Evolutionary conservation across 2,888 invertebrate species (phyloP).

Genomic region (Pelosia muscerda): DNA sequence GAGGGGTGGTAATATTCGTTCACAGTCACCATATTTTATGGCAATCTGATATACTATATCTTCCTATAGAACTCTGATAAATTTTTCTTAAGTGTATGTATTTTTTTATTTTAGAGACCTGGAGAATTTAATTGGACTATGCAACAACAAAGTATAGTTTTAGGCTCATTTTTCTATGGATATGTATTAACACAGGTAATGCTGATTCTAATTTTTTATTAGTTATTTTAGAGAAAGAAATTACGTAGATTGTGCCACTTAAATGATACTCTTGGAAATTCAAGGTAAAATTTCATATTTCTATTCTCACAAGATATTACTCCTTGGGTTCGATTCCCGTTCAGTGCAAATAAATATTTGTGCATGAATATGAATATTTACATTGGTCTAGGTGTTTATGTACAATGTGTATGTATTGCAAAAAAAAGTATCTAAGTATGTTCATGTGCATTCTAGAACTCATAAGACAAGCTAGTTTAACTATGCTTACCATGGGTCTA

Average conservation of each 20-base stretch:
- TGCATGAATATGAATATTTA: too few relatives aligned
- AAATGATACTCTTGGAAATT: not conserved
- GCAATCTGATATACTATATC: too few relatives aligned
- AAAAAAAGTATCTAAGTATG: too few relatives aligned
- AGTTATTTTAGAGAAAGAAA: not conserved
- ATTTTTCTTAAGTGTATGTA: not conserved
- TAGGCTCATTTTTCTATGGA: constrained; percentile 94
- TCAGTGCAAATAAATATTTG: too few relatives aligned
- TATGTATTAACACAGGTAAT: constrained; percentile 92
- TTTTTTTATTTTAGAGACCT: constrained; percentile 78
- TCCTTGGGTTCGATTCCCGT: too few relatives aligned
- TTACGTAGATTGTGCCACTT: not conserved
- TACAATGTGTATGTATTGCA: too few relatives aligned
- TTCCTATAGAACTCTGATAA: not conserved
- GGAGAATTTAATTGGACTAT: constrained; percentile 94
- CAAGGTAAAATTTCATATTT: not conserved
- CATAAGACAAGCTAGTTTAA: too few relatives aligned
- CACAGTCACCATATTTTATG: too few relatives aligned
- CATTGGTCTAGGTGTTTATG: too few relatives aligned
- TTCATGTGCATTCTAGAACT: too few relatives aligned
- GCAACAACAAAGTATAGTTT: constrained; percentile 92
- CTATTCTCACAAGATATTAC: not conserved
- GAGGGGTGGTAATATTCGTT: too few relatives aligned
- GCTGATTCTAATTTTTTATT: not conserved
- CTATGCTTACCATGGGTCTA: too few relatives aligned